phyloP scores from a whole-genome alignment of 1,140 invertebrate genomes.

The Ostrea denselamellosa region DNA sequence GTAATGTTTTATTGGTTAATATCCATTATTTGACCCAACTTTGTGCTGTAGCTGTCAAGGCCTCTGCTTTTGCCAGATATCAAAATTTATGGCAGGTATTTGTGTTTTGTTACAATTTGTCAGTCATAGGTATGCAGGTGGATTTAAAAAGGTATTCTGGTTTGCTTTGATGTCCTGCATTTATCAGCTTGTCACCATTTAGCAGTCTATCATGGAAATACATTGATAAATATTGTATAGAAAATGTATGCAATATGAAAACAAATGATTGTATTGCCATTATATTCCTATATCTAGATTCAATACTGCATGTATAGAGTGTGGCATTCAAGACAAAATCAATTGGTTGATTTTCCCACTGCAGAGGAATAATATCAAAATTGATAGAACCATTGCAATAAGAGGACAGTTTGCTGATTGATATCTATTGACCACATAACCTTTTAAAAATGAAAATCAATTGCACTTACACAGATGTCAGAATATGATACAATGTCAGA shows the following conservation, averaged over 20 bases:
- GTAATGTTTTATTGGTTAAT: too few species aligned
- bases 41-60: neutral
- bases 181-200: neutral
- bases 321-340: constrained; percentile 9
- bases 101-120: neutral
- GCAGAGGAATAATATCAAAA: constrained; percentile 21
- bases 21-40: too few species aligned
- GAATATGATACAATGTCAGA: too few species aligned
- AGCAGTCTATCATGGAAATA: neutral
- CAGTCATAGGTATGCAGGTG: neutral
- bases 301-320: neutral
- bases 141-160: neutral
- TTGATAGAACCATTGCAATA: constrained; percentile 13
- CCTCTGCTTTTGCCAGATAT: neutral
- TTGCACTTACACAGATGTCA: neutral
- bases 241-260: too few species aligned
- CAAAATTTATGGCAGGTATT: neutral
- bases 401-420: neutral
- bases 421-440: constrained; percentile 2
- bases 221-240: neutral
- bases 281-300: neutral
- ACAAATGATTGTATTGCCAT: too few species aligned
- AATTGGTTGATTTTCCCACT: constrained; percentile 8
- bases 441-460: constrained; percentile 16
- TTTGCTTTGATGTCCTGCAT: neutral